phyloP scores from a whole-genome alignment of 2,113 vertebrate genomes.

The Sapayoa aenigma region DNA sequence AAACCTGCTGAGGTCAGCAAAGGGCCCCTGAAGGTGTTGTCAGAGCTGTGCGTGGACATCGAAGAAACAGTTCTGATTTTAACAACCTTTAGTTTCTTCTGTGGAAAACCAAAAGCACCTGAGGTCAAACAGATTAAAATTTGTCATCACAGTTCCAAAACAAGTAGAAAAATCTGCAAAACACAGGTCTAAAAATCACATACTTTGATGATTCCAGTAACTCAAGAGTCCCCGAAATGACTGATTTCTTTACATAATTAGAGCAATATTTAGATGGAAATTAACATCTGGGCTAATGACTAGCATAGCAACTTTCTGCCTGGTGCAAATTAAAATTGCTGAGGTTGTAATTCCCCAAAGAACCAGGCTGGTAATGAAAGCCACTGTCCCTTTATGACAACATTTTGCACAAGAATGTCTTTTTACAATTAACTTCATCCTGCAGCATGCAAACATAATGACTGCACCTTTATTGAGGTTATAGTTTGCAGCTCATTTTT shows the following conservation, averaged over 20 bases:
- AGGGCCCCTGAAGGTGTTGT: neutral
- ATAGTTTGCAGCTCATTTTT: neutral
- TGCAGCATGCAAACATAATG: neutral
- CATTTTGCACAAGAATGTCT: neutral
- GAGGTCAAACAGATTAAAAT: neutral
- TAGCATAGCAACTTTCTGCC: conserved; percentile 12
- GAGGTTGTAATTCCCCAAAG: conserved; percentile 24
- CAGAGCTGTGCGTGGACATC: neutral
- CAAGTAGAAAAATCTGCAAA: neutral
- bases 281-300: conserved; percentile 46
- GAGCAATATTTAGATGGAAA: conserved; percentile 52
- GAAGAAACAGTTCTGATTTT: neutral
- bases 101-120: neutral
- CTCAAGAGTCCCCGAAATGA: neutral
- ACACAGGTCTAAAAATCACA: neutral
- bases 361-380: conserved; percentile 21
- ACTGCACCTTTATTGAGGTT: neutral
- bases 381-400: neutral
- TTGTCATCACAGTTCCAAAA: neutral
- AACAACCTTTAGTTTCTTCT: neutral
- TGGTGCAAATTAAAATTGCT: conserved; percentile 31
- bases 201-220: neutral
- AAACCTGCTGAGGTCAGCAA: neutral
- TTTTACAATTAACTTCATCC: conserved; percentile 34
- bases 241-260: neutral